Conservation (phyloP, 2,797 vertebrate genomes). For the Odontamblyopus rebecca region DNA sequence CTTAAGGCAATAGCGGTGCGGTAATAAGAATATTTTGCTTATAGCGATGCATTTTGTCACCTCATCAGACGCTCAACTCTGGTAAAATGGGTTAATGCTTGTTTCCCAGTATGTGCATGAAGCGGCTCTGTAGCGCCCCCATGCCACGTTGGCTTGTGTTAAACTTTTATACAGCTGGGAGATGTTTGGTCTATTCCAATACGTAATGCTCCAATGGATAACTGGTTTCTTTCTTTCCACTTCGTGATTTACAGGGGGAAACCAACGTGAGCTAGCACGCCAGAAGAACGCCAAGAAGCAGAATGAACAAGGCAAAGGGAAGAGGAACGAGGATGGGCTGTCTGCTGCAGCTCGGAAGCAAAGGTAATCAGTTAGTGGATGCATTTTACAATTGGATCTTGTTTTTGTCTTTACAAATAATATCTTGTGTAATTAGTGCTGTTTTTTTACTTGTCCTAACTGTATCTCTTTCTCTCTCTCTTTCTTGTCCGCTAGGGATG, state of each 20-base stretch:
- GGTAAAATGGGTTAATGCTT: conserved; percentile 4
- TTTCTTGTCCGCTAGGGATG: conserved; percentile 78
- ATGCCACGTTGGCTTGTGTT: conserved; percentile 67
- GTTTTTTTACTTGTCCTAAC: not conserved
- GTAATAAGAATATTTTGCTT: no score
- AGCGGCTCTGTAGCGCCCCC: conserved; percentile 46
- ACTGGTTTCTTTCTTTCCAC: not conserved
- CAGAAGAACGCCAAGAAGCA: conserved; percentile 89
- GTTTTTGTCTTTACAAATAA: no score
- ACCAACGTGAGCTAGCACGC: conserved; percentile 92
- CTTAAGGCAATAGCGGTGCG: not conserved
- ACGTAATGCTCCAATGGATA: not conserved
- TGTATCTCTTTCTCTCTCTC: not conserved
- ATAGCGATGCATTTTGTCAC: no score
- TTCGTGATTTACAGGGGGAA: conserved; percentile 81
- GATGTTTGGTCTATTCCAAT: not conserved
- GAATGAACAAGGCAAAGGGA: conserved; percentile 79
- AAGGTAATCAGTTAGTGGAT: conserved; percentile 72
- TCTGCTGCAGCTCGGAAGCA: conserved; percentile 90
- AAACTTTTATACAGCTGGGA: not conserved
- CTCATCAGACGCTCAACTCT: not conserved
- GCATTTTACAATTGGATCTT: not conserved
- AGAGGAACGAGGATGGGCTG: conserved; percentile 86
- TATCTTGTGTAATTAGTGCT: not conserved
- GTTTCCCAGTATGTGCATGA: not conserved